Evolutionary conservation across 2,888 invertebrate genomes (phyloP).

Genomic region (Malthinus seriepunctatus): DNA sequence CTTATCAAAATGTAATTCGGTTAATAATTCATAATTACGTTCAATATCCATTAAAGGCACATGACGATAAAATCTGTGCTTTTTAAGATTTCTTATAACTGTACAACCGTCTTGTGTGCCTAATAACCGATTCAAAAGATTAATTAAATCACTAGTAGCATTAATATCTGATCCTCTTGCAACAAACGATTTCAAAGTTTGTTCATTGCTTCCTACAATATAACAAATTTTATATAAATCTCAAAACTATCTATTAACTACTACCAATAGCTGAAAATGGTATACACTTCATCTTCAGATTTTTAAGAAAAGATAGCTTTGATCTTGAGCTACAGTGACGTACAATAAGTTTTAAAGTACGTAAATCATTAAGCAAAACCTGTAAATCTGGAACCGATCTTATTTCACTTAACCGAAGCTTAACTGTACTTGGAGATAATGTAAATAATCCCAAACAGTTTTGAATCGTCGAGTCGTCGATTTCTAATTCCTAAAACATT

Average conservation of each 20-base stretch:
- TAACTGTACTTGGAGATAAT: slow-evolving; percentile 62
- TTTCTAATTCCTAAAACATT: slow-evolving; percentile 59
- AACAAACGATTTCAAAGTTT: slow-evolving; percentile 53
- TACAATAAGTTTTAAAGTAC: slow-evolving; percentile 59
- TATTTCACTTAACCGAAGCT: slow-evolving; percentile 61
- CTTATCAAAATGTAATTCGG: too few relatives aligned
- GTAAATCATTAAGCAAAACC: slow-evolving; percentile 63
- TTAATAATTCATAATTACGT: slow-evolving; percentile 58
- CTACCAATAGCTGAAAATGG: slow-evolving; percentile 51
- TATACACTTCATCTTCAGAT: slow-evolving; percentile 56
- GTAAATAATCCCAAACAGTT: slow-evolving; percentile 62
- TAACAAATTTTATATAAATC: slow-evolving; percentile 23
- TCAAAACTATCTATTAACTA: background rate
- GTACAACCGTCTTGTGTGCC: slow-evolving; percentile 43
- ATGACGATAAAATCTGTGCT: slow-evolving; percentile 68
- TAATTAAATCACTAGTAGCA: slow-evolving; percentile 51
- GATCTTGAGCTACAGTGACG: slow-evolving; percentile 56
- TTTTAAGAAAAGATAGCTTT: slow-evolving; percentile 58
- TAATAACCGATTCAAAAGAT: slow-evolving; percentile 52
- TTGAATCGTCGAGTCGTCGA: slow-evolving; percentile 59
- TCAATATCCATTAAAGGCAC: slow-evolving; percentile 63
- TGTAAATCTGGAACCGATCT: slow-evolving; percentile 63
- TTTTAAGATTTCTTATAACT: slow-evolving; percentile 53
- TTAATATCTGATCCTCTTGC: slow-evolving; percentile 62
- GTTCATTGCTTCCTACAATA: slow-evolving; percentile 35